Percentiles rank a stretch among this genome's conserved stretches.
Conservation (phyloP, 1,140 invertebrate genomes). For the Plectrocnemia conspersa region DNA sequence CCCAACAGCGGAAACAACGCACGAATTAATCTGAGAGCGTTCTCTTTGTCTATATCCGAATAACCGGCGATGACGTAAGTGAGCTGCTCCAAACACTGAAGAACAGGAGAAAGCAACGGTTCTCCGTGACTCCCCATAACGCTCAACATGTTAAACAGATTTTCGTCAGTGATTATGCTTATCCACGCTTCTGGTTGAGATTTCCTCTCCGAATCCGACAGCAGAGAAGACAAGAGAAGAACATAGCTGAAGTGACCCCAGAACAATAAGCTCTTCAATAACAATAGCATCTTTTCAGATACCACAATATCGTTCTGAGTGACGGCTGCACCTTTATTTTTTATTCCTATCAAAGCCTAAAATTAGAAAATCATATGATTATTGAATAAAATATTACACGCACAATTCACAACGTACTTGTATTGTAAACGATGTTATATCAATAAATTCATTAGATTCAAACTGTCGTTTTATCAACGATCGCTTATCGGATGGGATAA, state of each 20-base stretch:
- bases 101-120: slow-evolving; percentile 66
- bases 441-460: slow-evolving; percentile 65
- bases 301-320: slow-evolving; percentile 38
- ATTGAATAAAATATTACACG: background rate
- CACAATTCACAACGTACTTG: slow-evolving; percentile 13
- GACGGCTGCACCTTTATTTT: slow-evolving; percentile 11
- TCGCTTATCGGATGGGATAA: slow-evolving; percentile 82
- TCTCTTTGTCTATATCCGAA: slow-evolving; percentile 37
- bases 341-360: slow-evolving; percentile 55
- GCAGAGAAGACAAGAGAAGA: slow-evolving; percentile 59
- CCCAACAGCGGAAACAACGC: slow-evolving; percentile 64
- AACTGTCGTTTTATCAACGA: slow-evolving; percentile 78
- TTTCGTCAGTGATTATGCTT: slow-evolving; percentile 69
- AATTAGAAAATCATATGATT: slow-evolving; percentile 52
- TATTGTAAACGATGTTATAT: slow-evolving; percentile 16
- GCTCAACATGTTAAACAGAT: slow-evolving; percentile 73
- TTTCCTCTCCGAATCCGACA: slow-evolving; percentile 17
- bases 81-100: slow-evolving; percentile 77
- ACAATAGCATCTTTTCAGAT: slow-evolving; percentile 63
- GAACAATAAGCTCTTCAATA: slow-evolving; percentile 67
- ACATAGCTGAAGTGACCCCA: slow-evolving; percentile 73
- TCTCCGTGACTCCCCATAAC: slow-evolving; percentile 79
- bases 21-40: slow-evolving; percentile 66
- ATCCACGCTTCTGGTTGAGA: slow-evolving; percentile 62
- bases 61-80: slow-evolving; percentile 39